These are phyloP conservation scores for Aphrocallistes beatrix DNA, from an alignment of 37 sponge, comb jelly and placozoan genomes.

Conservation along the genomic window DNA sequence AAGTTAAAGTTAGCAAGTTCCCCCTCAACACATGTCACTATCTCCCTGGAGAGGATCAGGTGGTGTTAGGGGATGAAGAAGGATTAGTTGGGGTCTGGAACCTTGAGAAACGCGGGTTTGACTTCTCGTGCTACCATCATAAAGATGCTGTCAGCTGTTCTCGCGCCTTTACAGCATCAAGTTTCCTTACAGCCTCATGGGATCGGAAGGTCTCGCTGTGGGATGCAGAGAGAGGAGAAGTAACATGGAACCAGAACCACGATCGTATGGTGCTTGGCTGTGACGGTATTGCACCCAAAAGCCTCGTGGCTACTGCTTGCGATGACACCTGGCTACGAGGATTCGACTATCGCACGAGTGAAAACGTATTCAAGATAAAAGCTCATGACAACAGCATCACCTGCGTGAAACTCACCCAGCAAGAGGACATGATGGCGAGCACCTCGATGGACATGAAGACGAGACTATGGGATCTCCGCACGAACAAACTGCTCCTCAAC, in stretches of 20 bases:
- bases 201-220: neutral
- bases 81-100: neutral
- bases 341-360: neutral
- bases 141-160: constrained; percentile 7
- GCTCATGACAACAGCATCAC: constrained; percentile 14
- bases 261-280: neutral
- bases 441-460: neutral
- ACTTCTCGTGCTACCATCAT: neutral
- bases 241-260: neutral
- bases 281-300: neutral
- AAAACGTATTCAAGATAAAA: neutral
- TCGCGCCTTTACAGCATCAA: neutral
- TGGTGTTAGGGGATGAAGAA: neutral
- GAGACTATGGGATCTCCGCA: neutral
- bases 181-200: neutral
- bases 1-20: neutral
- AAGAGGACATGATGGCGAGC: neutral
- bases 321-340: neutral
- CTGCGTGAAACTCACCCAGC: neutral
- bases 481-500: neutral
- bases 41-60: neutral
- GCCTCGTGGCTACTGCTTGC: constrained; percentile 6
- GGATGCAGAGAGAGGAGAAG: neutral
- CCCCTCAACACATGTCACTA: constrained; percentile 14
- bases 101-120: neutral